These are phyloP conservation scores for Odontomachus brunneus DNA, from an alignment of 1,140 invertebrate species.

Conservation along the genomic window DNA sequence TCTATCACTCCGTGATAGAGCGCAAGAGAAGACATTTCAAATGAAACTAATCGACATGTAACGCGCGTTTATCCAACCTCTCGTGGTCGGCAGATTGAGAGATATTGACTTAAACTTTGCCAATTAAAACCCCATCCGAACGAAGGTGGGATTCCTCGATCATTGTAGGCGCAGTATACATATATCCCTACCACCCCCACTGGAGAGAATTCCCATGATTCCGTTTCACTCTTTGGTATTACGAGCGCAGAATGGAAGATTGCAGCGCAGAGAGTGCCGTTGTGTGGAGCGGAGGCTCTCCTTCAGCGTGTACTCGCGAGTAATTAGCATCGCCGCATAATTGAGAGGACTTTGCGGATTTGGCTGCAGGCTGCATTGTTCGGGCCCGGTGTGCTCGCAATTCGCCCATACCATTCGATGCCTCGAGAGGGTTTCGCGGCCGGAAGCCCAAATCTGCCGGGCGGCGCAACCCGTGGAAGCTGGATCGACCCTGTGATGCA, in stretches of 20 bases:
- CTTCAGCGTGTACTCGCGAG: conserved; percentile 70
- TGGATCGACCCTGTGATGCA: conserved; percentile 68
- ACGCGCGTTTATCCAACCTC: conserved; percentile 1
- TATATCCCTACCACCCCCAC: not conserved
- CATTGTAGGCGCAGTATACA: conserved; percentile 23
- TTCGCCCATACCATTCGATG: conserved; percentile 64
- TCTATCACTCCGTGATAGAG: too few species aligned
- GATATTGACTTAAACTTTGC: conserved; percentile 44
- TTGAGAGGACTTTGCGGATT: conserved; percentile 77
- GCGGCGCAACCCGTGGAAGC: conserved; percentile 62
- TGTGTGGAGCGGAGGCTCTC: conserved; percentile 62
- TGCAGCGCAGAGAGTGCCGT: conserved; percentile 40
- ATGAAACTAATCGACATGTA: not conserved
- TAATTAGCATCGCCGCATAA: conserved; percentile 80
- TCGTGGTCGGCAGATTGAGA: not conserved
- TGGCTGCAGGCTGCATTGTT: conserved; percentile 67
- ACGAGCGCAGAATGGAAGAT: conserved; percentile 54
- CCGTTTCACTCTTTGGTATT: conserved; percentile 65
- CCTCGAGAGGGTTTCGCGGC: conserved; percentile 67
- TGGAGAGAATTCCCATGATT: conserved; percentile 61
- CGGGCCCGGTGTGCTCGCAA: conserved; percentile 59
- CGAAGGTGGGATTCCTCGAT: conserved; percentile 10
- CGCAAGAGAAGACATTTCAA: not conserved
- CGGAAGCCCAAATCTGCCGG: conserved; percentile 67
- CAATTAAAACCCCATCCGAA: conserved; percentile 37